Evolutionary conservation across 2,888 invertebrate species (phyloP), one percentile per base, ranked within the genome.

Genomic region (Blomia tropicalis): DNA sequence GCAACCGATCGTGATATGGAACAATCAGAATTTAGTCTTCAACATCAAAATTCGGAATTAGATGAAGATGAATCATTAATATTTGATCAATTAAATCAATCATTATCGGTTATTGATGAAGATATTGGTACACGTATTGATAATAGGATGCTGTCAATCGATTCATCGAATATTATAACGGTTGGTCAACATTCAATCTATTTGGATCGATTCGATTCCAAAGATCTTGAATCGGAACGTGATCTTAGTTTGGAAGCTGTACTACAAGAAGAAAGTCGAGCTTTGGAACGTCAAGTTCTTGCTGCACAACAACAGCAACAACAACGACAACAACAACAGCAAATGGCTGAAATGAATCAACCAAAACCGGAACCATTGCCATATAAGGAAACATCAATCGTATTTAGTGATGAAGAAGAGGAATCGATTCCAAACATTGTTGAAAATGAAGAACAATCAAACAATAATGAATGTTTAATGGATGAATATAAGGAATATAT

Each of bases 21-120:
- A 43, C 43, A 47, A 27, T 65, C 59, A n/a, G 60, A 63, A 31
- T 65, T 65, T 23, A 59, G 63, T 23, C 36, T 65, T 25, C 47
- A 54, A 30, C 63, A 65, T n/a, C 65, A 65, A 30, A 65, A 60
- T 41, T 65, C 65, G n/a, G 64, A 65, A 58, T 60, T 64, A 43
- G 54, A 64, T 43, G 65, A 65, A 27, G 65, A 65, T 19, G 65
- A 65, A 23, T 65, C 65, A 29, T 43, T 65, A n/a, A 64, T 59
- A 32, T 62, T 62, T 27, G 62, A 62, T 30, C 43, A 58, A 25
- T 36, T 58, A 36, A 62, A 62, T 29, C 36, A 43, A 27, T 22
- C 32, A 17, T 58, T 58, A 14, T 31, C 27, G n/a, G 58, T 31
- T 11, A 58, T 58, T 31, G 62, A 43, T 27, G 36, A 22, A 11